Conservation (phyloP, 2,888 invertebrate genomes). For the Ochropleura leucogaster region DNA sequence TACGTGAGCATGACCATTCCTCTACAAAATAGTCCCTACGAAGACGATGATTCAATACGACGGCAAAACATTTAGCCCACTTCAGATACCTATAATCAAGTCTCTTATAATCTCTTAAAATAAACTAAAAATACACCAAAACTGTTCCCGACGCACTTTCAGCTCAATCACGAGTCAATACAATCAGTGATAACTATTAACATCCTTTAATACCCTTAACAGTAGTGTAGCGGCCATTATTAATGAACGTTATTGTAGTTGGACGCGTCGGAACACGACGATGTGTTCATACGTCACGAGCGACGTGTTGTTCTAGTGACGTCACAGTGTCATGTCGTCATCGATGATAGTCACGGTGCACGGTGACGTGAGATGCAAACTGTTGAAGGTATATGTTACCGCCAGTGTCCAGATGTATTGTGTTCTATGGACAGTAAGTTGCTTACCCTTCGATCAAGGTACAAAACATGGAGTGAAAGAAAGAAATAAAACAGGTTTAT, state of each 20-base stretch:
- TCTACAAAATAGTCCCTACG: not conserved
- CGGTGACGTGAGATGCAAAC: not conserved
- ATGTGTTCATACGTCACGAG: not conserved
- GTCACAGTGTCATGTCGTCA: slow-evolving; percentile 16
- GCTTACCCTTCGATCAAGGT: not conserved
- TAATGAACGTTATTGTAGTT: not conserved
- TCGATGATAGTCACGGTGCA: slow-evolving; percentile 4
- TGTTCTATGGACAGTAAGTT: not conserved
- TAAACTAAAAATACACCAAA: not conserved
- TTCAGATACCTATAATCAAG: too few species aligned
- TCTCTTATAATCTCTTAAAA: too few species aligned
- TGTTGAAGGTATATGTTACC: slow-evolving; percentile 8
- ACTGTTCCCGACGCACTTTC: not conserved
- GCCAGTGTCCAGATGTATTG: not conserved
- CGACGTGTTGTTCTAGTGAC: not conserved
- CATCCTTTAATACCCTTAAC: not conserved
- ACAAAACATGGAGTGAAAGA: not conserved
- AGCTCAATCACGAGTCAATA: not conserved
- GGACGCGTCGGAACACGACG: not conserved
- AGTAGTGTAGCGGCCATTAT: not conserved
- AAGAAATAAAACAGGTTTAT: too few species aligned
- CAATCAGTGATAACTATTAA: not conserved
- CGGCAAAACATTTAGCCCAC: not conserved
- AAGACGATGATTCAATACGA: not conserved
- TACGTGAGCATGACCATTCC: not conserved